Conservation (phyloP, 2,797 vertebrate species). For the Enteromius anoplus region DNA sequence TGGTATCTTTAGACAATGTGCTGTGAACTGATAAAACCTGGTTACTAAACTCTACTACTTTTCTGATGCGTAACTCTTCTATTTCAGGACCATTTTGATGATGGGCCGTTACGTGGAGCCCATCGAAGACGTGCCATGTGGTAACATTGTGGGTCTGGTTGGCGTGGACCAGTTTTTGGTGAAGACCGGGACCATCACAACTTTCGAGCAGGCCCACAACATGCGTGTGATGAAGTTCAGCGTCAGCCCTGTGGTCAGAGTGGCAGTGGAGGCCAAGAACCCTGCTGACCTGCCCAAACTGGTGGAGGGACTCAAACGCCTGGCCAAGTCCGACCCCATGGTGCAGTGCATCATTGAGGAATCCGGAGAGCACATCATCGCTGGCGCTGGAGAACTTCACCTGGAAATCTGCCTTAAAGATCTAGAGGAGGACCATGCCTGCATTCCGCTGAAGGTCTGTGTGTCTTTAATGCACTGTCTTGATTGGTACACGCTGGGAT, state of each 20-base stretch:
- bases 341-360: conserved; percentile 98
- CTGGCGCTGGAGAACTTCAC: conserved; percentile 92
- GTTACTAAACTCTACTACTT: too few relatives aligned
- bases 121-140: conserved; percentile 94
- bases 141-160: conserved; percentile 94
- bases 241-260: conserved; percentile 91
- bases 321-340: conserved; percentile 96
- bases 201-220: conserved; percentile 91
- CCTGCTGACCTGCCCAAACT: conserved; percentile 93
- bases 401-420: conserved; percentile 96
- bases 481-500: too few relatives aligned
- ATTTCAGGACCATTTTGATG: conserved; percentile 92
- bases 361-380: conserved; percentile 94
- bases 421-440: conserved; percentile 89
- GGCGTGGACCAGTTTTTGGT: conserved; percentile 93
- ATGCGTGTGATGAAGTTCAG: conserved; percentile 99
- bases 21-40: too few relatives aligned
- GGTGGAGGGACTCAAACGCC: conserved; percentile 92
- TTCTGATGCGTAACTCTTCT: neutral
- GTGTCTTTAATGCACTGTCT: neutral
- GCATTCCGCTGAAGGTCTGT: conserved; percentile 25
- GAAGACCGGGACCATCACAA: conserved; percentile 96
- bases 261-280: conserved; percentile 94
- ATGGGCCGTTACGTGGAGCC: conserved; percentile 96
- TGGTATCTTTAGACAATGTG: too few relatives aligned